phyloP scores from a whole-genome alignment of 2,797 vertebrate species.

The Poeciliopsis paucimaculata region DNA sequence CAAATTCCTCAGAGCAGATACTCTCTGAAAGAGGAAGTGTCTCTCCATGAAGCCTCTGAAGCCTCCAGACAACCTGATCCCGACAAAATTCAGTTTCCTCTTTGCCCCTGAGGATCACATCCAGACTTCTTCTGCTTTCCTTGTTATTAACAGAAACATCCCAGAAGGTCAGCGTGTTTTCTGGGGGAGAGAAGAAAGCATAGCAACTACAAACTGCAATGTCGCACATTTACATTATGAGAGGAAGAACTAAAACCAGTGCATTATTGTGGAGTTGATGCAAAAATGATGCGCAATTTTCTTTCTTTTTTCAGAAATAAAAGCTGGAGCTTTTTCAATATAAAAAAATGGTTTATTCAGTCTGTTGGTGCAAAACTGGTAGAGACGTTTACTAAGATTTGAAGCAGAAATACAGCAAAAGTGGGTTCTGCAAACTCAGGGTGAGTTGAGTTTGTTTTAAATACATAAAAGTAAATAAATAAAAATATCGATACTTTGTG shows the following conservation, averaged over 20 bases:
- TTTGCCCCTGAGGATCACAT: conserved; percentile 20
- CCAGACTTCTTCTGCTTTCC: conserved; percentile 17
- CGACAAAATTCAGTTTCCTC: conserved; percentile 50
- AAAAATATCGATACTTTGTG: not conserved
- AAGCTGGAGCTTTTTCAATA: not conserved
- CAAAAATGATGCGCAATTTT: not conserved
- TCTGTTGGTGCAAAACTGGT: not conserved
- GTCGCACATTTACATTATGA: not conserved
- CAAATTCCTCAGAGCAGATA: conserved; percentile 84
- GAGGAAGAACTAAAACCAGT: not conserved
- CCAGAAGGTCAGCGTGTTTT: conserved; percentile 12
- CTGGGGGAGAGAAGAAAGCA: conserved; percentile 45
- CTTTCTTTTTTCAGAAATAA: not conserved
- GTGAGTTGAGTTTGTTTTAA: not conserved
- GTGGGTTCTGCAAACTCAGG: not conserved
- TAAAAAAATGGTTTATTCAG: not conserved
- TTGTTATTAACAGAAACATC: conserved; percentile 10
- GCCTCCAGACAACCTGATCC: conserved; percentile 77
- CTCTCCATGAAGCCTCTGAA: conserved; percentile 70
- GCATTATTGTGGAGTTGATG: not conserved
- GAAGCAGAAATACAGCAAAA: not conserved
- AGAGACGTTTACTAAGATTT: not conserved
- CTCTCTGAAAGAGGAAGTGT: conserved; percentile 71
- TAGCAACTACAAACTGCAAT: not conserved
- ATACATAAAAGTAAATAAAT: not conserved